These are phyloP conservation scores for Cyanistes caeruleus DNA, from an alignment of 2,113 vertebrate species.

Conservation along the genomic window DNA sequence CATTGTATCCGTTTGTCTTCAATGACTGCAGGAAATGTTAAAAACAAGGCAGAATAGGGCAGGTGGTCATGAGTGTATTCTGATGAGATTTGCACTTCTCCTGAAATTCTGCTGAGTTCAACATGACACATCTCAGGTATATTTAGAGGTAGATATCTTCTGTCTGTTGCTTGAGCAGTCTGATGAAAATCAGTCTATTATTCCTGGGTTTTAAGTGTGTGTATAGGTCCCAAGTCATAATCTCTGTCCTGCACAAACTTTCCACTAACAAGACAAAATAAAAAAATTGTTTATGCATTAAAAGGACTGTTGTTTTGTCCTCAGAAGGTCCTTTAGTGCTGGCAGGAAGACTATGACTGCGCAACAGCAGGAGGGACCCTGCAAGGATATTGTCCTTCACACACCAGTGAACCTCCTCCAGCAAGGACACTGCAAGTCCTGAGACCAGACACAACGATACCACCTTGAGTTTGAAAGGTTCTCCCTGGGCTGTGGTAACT, in stretches of 20 bases:
- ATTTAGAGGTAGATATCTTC: not conserved
- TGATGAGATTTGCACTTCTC: not conserved
- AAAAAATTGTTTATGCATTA: not conserved
- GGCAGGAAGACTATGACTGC: not conserved
- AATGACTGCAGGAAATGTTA: not conserved
- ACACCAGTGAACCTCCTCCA: not conserved
- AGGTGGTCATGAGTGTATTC: not conserved
- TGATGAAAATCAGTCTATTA: not conserved
- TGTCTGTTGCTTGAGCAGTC: not conserved
- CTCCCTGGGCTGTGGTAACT: not conserved
- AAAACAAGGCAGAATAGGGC: accelerated
- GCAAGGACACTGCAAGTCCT: conserved; percentile 17
- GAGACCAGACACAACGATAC: not conserved
- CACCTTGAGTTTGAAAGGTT: not conserved
- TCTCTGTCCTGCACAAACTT: not conserved
- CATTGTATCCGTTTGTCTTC: not conserved
- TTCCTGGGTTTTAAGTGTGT: not conserved
- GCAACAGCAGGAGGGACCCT: conserved; percentile 32
- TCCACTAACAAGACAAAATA: conserved; percentile 6
- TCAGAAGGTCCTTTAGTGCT: not conserved
- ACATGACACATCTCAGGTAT: not conserved
- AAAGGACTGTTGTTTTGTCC: conserved; percentile 49
- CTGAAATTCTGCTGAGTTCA: not conserved
- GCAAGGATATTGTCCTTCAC: conserved; percentile 16
- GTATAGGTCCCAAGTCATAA: not conserved